Evolutionary conservation across 2,888 invertebrate species (phyloP), one percentile per base, ranked within the genome.

Genomic region (Branchellion lobata): DNA sequence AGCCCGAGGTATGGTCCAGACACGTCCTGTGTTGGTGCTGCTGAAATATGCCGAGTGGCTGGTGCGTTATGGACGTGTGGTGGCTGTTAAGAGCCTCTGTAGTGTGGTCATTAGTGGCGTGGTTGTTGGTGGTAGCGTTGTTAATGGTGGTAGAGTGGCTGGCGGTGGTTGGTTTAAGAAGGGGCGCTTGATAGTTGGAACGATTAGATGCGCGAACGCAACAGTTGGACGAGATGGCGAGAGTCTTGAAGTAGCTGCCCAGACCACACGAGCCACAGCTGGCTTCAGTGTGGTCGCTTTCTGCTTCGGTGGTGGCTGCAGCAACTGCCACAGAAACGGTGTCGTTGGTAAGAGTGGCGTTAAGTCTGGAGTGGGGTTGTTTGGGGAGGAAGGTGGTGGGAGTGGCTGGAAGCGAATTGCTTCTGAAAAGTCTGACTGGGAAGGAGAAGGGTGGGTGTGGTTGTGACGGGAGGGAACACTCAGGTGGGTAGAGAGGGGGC

Each of bases 321-420:
- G 61, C 5, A 3, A n/a, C 3, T 18, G 21, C 14, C 11, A n/a
- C 21, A 18, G 8, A 18, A 24, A 18, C 5, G 21, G 8, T n/a
- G 40, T 40, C 40, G 40, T 40, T 40, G 5, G 40, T 40, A 8
- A 40, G 40, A 14, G 40, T 40, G 40, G 40, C 5, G 40, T 40
- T 40, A 14, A 40, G 40, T 8, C 61, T 8, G 21, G 61, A 8
- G 3, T 57, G 3, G 21, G 61, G 24, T 24, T 24, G 3, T 5
- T 29, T 24, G 21, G 34, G 14, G n/a, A 75, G 51, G 27, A 77
- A 53, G 34, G 34, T 34, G 33, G 77, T 33, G n/a, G 77, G 65
- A 36, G 57, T 77, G 33, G 53, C 65, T 24, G 77, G 77, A 61
- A 77, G 34, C 24, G 77, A 77, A 36, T 77, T 77, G 65, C 77